Conservation (phyloP, 2,797 vertebrate genomes). For the Sebastes glaucus region DNA sequence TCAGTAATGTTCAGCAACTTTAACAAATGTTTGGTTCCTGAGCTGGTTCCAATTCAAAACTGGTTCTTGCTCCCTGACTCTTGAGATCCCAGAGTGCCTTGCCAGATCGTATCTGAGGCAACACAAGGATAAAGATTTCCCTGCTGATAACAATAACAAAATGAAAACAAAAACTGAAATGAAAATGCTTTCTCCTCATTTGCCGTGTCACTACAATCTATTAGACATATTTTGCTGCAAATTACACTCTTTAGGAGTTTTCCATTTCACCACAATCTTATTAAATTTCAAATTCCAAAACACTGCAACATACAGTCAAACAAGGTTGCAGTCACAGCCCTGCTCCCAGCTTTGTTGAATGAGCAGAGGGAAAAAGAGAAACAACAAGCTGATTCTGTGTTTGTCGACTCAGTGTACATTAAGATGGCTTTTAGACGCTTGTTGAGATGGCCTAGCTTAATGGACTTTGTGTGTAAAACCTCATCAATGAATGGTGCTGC, state of each 20-base stretch:
- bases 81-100: background rate
- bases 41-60: background rate
- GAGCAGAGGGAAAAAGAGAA: background rate
- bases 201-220: conserved; percentile 34
- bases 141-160: background rate
- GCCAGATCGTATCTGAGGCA: background rate
- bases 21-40: background rate
- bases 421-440: conserved; percentile 35
- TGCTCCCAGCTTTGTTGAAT: background rate
- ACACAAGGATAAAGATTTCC: background rate
- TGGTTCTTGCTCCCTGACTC: background rate
- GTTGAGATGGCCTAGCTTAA: conserved; percentile 53
- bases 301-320: background rate
- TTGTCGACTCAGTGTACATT: conserved; percentile 41
- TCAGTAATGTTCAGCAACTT: background rate
- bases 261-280: background rate
- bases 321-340: conserved; percentile 10
- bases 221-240: conserved; percentile 37
- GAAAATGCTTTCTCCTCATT: conserved; percentile 61
- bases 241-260: conserved; percentile 16
- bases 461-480: conserved; percentile 78
- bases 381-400: conserved; percentile 24
- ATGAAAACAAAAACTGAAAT: conserved; percentile 27
- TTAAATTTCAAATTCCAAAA: conserved; percentile 32
- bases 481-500: conserved; percentile 51